Conservation (phyloP, 30 jellyfish, hydroid and myxozoan species). For the Rhopilema esculentum region DNA sequence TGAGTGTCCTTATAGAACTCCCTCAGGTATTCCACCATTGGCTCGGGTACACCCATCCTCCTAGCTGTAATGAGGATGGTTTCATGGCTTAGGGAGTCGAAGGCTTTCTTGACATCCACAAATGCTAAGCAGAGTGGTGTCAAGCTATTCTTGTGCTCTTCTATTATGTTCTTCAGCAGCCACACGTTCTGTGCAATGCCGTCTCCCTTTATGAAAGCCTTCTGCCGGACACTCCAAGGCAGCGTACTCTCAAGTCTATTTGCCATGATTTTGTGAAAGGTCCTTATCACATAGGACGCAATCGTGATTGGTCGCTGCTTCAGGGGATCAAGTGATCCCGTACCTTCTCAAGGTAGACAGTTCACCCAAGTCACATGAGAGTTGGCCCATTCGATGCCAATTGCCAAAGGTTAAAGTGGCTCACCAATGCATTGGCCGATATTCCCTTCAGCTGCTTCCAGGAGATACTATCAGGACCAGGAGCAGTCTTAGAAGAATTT, state of each 20-base stretch:
- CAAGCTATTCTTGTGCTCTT: too few relatives aligned
- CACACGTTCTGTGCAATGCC: conserved; percentile 37
- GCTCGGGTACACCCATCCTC: too few relatives aligned
- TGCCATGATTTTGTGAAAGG: conserved; percentile 6
- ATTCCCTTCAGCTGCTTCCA: neutral
- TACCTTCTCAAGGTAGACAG: conserved; percentile 14
- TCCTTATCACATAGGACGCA: neutral
- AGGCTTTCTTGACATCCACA: too few relatives aligned
- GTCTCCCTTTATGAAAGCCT: conserved; percentile 22
- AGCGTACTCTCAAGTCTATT: neutral
- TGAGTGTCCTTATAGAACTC: conserved; percentile 1
- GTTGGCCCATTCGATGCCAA: conserved; percentile 1
- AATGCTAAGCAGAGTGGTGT: too few relatives aligned
- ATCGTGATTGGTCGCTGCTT: conserved; percentile 34
- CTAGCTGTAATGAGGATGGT: too few relatives aligned
- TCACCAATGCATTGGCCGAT: neutral
- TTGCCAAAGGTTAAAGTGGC: conserved; percentile 24
- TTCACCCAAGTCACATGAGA: neutral
- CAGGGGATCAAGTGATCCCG: neutral
- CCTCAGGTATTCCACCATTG: neutral
- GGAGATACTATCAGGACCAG: conserved; percentile 15
- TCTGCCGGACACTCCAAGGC: conserved; percentile 19
- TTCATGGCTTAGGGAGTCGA: too few relatives aligned
- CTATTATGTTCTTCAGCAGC: neutral
- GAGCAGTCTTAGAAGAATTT: neutral